phyloP scores from a whole-genome alignment of 2,888 invertebrate genomes.

The Leuctra nigra region DNA sequence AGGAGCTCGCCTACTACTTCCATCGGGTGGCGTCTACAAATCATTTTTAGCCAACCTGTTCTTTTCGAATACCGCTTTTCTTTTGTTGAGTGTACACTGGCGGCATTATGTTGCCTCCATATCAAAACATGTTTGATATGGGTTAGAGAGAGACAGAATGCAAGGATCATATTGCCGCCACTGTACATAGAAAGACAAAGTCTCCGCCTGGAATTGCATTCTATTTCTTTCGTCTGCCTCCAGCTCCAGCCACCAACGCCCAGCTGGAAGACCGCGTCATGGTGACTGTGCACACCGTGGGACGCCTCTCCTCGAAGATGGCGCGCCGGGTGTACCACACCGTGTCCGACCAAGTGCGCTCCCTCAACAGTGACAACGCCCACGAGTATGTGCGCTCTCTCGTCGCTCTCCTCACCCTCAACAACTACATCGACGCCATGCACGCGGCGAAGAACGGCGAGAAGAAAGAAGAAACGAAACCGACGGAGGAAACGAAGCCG shows the following conservation, averaged over 20 bases:
- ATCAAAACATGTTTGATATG: too few species aligned
- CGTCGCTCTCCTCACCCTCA: constrained; percentile 44
- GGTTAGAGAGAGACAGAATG: too few species aligned
- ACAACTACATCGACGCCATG: constrained; percentile 42
- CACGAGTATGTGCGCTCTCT: constrained; percentile 45
- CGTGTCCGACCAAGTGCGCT: constrained; percentile 53
- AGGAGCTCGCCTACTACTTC: too few species aligned
- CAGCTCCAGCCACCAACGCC: constrained; percentile 37
- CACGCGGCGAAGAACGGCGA: neutral
- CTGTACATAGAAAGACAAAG: too few species aligned
- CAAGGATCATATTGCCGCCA: too few species aligned
- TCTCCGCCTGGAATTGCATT: too few species aligned
- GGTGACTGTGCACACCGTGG: constrained; percentile 65
- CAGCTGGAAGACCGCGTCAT: constrained; percentile 53
- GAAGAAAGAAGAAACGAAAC: neutral
- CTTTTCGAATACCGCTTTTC: too few species aligned
- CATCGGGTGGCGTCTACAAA: too few species aligned
- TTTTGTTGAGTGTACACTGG: too few species aligned
- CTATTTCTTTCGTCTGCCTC: neutral
- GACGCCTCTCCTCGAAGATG: constrained; percentile 62
- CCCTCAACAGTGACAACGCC: constrained; percentile 43
- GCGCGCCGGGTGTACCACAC: constrained; percentile 62
- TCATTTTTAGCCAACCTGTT: too few species aligned
- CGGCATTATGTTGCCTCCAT: too few species aligned
- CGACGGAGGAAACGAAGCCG: neutral